Percentiles rank a stretch among this genome's conserved stretches.
Evolutionary conservation across 2,113 vertebrate genomes (phyloP).

Genomic region (Hemiprocne comata): DNA sequence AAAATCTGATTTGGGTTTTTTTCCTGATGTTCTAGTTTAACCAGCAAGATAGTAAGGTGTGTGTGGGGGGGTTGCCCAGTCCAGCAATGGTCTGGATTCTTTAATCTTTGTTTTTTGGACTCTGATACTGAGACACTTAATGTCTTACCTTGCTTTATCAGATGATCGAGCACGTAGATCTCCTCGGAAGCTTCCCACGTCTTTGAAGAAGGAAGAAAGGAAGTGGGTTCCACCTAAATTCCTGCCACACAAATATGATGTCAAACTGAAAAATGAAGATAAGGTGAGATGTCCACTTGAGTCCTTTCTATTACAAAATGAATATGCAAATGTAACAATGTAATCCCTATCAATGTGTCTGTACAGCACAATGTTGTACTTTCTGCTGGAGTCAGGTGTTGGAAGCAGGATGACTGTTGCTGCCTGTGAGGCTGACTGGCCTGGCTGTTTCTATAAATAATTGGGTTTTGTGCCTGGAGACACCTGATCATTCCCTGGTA

Average conservation of each 20-base stretch:
- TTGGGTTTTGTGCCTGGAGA: not conserved
- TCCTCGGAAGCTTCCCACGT: constrained; percentile 92
- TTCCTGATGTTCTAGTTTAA: not conserved
- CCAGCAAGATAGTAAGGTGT: not conserved
- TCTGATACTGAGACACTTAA: not conserved
- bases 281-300: constrained; percentile 79
- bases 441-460: not conserved
- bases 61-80: not conserved
- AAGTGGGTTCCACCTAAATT: constrained; percentile 97
- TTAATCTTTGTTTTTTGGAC: rapidly evolving
- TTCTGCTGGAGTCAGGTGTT: rapidly evolving
- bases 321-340: not conserved
- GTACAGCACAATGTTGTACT: not conserved
- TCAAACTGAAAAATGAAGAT: constrained; percentile 93
- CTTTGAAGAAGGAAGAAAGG: constrained; percentile 92
- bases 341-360: rapidly evolving
- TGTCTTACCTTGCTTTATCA: constrained; percentile 54
- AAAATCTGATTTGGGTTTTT: not conserved
- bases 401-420: not conserved
- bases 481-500: not conserved
- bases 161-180: constrained; percentile 93
- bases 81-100: not conserved
- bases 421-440: not conserved
- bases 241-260: constrained; percentile 94
- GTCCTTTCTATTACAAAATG: not conserved